Conservation (phyloP, 1,140 invertebrate genomes). For the Drosophila novamexicana region DNA sequence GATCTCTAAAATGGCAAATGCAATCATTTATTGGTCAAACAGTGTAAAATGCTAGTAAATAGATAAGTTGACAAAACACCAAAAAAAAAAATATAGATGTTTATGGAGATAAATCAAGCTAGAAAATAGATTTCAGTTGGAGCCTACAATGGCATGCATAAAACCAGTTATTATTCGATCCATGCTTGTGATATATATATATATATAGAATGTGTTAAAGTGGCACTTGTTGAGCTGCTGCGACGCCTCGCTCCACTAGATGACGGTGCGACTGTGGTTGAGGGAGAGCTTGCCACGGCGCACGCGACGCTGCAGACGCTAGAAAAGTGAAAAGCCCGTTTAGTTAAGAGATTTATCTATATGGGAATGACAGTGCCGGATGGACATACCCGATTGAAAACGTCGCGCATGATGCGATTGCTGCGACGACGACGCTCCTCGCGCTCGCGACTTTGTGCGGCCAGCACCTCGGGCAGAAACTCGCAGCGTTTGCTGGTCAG, state of each 20-base stretch:
- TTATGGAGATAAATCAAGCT: background rate
- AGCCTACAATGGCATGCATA: conserved; percentile 8
- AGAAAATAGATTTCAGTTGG: background rate
- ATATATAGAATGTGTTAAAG: background rate
- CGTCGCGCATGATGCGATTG: conserved; percentile 75
- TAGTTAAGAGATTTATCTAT: background rate
- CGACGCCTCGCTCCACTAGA: conserved; percentile 36
- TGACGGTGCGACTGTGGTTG: conserved; percentile 75
- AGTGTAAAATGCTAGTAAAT: conserved; percentile 19
- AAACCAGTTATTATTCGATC: background rate
- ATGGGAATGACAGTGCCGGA: too few relatives aligned
- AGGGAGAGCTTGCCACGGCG: conserved; percentile 68
- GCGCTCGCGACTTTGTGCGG: conserved; percentile 40
- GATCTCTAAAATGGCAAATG: conserved; percentile 1
- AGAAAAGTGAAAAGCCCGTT: background rate
- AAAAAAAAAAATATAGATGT: conserved; percentile 11
- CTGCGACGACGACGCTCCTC: conserved; percentile 66
- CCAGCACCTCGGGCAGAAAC: conserved; percentile 71
- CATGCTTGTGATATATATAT: background rate
- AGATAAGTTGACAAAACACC: background rate
- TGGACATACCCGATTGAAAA: conserved; percentile 71
- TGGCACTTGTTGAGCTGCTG: conserved; percentile 4
- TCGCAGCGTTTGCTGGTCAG: conserved; percentile 71
- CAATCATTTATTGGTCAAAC: conserved; percentile 29
- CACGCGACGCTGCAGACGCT: conserved; percentile 78